Percentiles rank a stretch among this genome's conserved stretches.
phyloP scores from a whole-genome alignment of 37 sponge, comb jelly and placozoan species.

The Oscarella lobularis region DNA sequence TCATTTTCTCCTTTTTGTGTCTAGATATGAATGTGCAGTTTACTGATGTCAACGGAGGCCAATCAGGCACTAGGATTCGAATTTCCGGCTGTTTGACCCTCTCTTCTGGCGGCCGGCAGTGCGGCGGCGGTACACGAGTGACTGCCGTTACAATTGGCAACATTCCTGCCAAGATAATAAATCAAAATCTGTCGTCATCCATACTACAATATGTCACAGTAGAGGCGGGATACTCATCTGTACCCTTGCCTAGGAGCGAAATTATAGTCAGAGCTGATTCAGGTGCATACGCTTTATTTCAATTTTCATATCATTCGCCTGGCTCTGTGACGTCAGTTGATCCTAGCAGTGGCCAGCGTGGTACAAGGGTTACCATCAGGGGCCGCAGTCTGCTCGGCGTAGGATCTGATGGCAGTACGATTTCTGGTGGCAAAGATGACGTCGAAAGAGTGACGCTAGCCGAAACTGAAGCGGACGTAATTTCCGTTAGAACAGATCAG shows the following conservation, averaged over 20 bases:
- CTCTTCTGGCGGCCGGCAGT: slow-evolving; percentile 30
- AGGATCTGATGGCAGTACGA: background rate
- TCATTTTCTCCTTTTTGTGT: too few species aligned
- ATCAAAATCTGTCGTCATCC: background rate
- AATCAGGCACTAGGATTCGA: slow-evolving; percentile 28
- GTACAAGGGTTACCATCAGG: slow-evolving; percentile 46
- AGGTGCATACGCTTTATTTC: background rate
- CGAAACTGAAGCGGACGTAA: background rate
- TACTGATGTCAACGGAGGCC: slow-evolving; percentile 8
- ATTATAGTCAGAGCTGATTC: slow-evolving; percentile 28
- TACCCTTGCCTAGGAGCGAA: background rate
- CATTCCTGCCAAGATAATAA: background rate
- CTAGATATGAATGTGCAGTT: too few species aligned
- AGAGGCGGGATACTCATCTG: background rate
- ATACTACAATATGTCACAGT: background rate
- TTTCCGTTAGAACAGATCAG: background rate
- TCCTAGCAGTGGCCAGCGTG: slow-evolving; percentile 38
- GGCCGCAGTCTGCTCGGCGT: slow-evolving; percentile 27
- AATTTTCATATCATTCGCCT: slow-evolving; percentile 10
- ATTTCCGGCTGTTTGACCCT: slow-evolving; percentile 27
- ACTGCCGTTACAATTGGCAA: slow-evolving; percentile 21
- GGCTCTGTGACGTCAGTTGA: slow-evolving; percentile 19
- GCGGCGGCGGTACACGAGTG: slow-evolving; percentile 44
- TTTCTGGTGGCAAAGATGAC: background rate
- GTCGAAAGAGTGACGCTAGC: background rate